Percentiles rank a stretch among this genome's conserved stretches.
phyloP scores from a whole-genome alignment of 2,888 invertebrate genomes.

The Enchytraeus crypticus region DNA sequence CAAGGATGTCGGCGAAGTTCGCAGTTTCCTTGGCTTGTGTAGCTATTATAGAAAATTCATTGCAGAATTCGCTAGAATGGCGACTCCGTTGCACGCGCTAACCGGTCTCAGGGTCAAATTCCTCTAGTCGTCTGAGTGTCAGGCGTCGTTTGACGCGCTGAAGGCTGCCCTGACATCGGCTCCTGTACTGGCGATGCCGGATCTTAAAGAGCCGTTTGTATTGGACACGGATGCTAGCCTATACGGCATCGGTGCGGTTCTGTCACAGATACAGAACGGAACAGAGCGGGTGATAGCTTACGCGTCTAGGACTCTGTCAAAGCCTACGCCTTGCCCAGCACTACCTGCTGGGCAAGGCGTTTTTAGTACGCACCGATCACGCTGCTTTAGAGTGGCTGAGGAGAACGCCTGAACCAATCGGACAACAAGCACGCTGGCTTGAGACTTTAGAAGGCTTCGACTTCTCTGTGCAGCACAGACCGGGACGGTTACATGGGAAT shows the following conservation, averaged over 20 bases:
- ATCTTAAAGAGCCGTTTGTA: not conserved
- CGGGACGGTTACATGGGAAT: conserved; percentile 2
- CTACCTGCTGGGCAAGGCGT: conserved; percentile 24
- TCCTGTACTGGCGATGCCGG: conserved; percentile 18
- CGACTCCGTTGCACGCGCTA: conserved; percentile 16
- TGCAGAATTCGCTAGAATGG: conserved; percentile 15
- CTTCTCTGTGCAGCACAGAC: not conserved
- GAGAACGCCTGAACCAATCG: conserved; percentile 18
- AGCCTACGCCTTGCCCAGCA: conserved; percentile 17
- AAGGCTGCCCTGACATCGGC: conserved; percentile 6
- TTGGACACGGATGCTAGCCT: conserved; percentile 19
- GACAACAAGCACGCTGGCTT: conserved; percentile 11
- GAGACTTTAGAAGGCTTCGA: conserved; percentile 1
- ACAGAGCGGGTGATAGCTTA: conserved; percentile 18
- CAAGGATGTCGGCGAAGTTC: conserved; percentile 11
- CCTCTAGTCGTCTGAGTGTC: conserved; percentile 14
- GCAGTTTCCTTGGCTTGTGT: conserved; percentile 22
- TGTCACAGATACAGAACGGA: conserved; percentile 17
- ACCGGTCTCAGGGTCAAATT: conserved; percentile 6
- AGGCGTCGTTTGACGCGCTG: conserved; percentile 6
- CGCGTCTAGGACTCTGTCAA: conserved; percentile 10
- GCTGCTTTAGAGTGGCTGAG: conserved; percentile 23
- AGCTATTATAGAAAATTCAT: conserved; percentile 23
- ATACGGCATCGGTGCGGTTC: conserved; percentile 8
- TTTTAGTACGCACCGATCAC: conserved; percentile 29